Evolutionary conservation across 2,888 invertebrate genomes (phyloP), one percentile per base, ranked within the genome.

Genomic region (Emesis russula): DNA sequence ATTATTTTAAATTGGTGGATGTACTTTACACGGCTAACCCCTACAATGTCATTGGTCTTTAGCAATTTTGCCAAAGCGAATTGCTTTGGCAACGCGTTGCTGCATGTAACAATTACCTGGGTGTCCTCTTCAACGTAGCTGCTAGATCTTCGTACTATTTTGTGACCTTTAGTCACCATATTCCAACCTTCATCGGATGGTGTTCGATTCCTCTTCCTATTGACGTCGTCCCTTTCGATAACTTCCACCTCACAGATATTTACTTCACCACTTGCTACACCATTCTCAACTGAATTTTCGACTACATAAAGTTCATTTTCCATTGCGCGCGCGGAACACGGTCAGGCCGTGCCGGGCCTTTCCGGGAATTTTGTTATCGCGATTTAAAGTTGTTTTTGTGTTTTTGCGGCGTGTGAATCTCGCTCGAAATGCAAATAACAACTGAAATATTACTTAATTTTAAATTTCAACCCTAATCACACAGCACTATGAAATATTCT

Each of bases 1-100:
- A 41, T 71, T 11, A 90, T 83, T 78, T 88, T 92, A 71, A 70
- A 85, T 6, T 58, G 74, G 73, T 87, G 77, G 0, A 88, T n/a
- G 63, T 88, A 92, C 13, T 25, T 25, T 25, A 25, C 25, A 25
- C 25, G 25, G 25, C 25, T 25, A 25, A 25, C 25, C 25, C 25
- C 25, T 25, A 25, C 25, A 25, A 25, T 25, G n/a, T 86, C 86
- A 41, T 85, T 66, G 15, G 44, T 5, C 36, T 87, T 87, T 11
- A 87, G 76, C 48, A 86, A 68, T 66, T 9, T 71, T 38, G 78
- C 66, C 18, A 78, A 41, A 2, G 78, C 63, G 66, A 48, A 78
- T 78, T 78, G 78, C 41, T 68, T 78, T 1, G 78, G 68, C 4
- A 78, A 36, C 15, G 33, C 15, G 6, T 15, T 33, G 6, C 15